A percentile compares a stretch with the other conserved stretches of the same genome.
Conservation (phyloP, 2,888 invertebrate species). For the Tillus elongatus region DNA sequence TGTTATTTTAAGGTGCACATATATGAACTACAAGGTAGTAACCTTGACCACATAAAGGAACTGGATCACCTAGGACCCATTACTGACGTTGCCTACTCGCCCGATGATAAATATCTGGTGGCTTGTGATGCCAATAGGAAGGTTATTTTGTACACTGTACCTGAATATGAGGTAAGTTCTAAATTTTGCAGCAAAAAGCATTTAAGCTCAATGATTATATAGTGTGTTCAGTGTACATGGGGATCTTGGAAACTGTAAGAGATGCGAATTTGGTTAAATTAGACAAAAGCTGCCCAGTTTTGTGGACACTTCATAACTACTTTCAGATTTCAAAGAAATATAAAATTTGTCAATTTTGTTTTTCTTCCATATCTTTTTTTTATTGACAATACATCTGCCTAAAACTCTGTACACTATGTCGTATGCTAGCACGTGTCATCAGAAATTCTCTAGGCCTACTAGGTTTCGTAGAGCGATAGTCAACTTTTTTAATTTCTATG, state of each 20-base stretch:
- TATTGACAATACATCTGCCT: no score
- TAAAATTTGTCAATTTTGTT: background rate
- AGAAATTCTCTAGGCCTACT: no score
- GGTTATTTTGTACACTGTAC: conserved; percentile 68
- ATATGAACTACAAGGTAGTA: conserved; percentile 37
- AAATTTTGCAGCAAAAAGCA: background rate
- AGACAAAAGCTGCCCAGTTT: no score
- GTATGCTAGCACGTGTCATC: no score
- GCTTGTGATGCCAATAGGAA: conserved; percentile 85
- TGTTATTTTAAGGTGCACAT: conserved; percentile 30
- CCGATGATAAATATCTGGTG: conserved; percentile 79
- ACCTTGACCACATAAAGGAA: conserved; percentile 51
- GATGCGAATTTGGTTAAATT: no score
- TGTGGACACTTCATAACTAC: no score
- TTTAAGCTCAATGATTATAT: background rate
- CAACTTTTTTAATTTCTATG: no score
- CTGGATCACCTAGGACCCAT: conserved; percentile 75
- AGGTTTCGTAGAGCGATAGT: no score
- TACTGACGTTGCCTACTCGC: conserved; percentile 81
- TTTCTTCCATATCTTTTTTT: no score
- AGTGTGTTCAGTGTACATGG: background rate
- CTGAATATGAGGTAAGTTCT: conserved; percentile 68
- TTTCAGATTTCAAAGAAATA: no score
- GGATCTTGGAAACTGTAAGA: no score
- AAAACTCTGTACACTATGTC: no score